These are phyloP conservation scores for Leptonema lineaticorne DNA, from an alignment of 1,140 invertebrate genomes.

Conservation along the genomic window DNA sequence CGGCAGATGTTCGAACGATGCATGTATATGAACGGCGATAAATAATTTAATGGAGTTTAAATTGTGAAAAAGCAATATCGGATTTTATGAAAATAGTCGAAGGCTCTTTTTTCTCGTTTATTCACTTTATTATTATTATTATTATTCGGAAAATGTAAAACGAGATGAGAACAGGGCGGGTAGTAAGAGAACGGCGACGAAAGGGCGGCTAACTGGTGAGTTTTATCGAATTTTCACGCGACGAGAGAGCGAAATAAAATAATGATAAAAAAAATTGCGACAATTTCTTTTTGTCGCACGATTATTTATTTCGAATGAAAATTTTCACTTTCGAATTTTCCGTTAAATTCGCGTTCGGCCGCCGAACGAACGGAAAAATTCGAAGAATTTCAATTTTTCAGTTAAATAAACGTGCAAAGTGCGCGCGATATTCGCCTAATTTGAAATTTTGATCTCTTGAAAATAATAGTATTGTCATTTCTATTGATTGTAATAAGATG, in stretches of 20 bases:
- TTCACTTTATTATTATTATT: no score
- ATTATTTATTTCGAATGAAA: neutral
- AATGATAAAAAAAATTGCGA: conserved; percentile 1
- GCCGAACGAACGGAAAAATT: no score
- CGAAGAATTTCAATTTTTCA: no score
- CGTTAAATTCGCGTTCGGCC: neutral
- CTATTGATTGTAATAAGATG: no score
- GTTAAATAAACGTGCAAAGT: no score
- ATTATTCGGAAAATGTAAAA: no score
- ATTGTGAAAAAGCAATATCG: conserved; percentile 9
- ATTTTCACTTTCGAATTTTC: neutral
- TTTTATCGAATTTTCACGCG: conserved; percentile 9
- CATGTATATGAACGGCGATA: conserved; percentile 1
- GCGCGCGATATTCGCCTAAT: no score
- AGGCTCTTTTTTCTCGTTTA: neutral
- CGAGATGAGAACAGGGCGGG: neutral
- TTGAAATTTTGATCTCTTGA: no score
- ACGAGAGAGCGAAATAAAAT: no score
- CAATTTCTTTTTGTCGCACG: conserved; percentile 1
- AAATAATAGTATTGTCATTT: no score
- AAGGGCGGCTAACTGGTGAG: no score
- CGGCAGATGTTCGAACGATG: conserved; percentile 15
- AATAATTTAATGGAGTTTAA: conserved; percentile 13
- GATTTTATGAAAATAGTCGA: neutral
- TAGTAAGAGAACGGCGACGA: neutral